These are phyloP conservation scores for Stenotaenia linearis DNA, from an alignment of 2,888 invertebrate species.

Conservation along the genomic window DNA sequence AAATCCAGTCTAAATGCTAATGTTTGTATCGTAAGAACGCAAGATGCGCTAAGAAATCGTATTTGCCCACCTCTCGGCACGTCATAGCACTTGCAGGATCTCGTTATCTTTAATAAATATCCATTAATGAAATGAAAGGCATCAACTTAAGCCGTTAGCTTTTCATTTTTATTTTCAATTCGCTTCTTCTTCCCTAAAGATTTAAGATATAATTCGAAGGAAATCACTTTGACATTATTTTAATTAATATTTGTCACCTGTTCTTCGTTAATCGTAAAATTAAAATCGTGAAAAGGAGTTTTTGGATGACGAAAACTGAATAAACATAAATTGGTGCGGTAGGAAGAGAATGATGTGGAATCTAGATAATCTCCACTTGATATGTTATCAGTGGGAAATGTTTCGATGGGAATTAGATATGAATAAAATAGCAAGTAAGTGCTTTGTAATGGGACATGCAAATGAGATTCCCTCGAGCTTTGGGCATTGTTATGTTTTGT, in stretches of 20 bases:
- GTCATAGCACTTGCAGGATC: neutral
- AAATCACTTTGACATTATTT: neutral
- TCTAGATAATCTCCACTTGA: neutral
- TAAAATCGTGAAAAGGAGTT: neutral
- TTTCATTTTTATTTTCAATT: neutral
- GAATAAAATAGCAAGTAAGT: neutral
- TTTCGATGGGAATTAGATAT: neutral
- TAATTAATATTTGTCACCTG: neutral
- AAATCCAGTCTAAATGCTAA: constrained; percentile 23
- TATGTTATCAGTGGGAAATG: neutral
- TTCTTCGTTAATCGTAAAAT: neutral
- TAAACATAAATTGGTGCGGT: neutral
- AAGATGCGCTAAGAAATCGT: constrained; percentile 1
- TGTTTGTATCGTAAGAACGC: neutral
- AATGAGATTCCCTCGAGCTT: neutral
- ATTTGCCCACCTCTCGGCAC: neutral
- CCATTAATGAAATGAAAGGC: constrained; percentile 17
- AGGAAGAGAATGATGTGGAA: neutral
- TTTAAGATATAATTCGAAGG: neutral
- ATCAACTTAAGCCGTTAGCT: neutral
- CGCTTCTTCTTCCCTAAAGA: neutral
- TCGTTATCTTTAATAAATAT: constrained; percentile 21
- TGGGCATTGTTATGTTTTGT: neutral
- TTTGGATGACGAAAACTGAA: neutral
- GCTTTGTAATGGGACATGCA: neutral